Evolutionary conservation across 37 sponge, comb jelly and placozoan genomes (phyloP), one percentile per base, ranked within the genome.

Genomic region (Chondrosia reniformis): DNA sequence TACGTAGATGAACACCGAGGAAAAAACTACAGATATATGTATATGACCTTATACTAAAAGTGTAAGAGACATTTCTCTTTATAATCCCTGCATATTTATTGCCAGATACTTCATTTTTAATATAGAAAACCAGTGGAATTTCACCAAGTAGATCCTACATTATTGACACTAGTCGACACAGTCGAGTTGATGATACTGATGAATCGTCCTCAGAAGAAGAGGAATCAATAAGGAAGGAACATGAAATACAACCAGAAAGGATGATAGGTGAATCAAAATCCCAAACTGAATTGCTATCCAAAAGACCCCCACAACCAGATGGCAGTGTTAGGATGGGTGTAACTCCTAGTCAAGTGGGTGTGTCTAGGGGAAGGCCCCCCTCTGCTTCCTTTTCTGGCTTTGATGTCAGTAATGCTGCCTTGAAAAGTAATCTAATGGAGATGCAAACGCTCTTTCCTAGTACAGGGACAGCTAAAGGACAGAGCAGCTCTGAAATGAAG

Each of bases 181-280:
- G 72, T 40, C 2, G 42, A 40, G 72, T 69, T 41, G 72, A 69
- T 40, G 72, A 69, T 40, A 43, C 72, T 24, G 72, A 69, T 38
- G 39, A 41, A 41, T 43, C 44, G 8, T 69, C 72, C 3, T 41
- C 39, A 1, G 72, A 69, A 40, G 72, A 69, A 39, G 9, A 19
- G 24, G 72, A 69, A 6, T 44, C 72, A 1, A 44, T 69, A 13
- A 8, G 72, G 24, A 19, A 5, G 22, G 24, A 41, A 37, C 6
- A 30, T 30, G 61, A 59, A 59, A 6, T 30, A 19, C 37, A 24
- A 22, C 72, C 44, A 39, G 72, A 69, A 38, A 5, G 36, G 43
- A 44, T 43, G n/a, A 1, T 40, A 13, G n/a, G 25, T 39, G 9
- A 1, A 1, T 21, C 43, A 40, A 25, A 39, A 13, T 32, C 31